These are phyloP conservation scores for Lepus oiostolus DNA, from an alignment of 2,797 vertebrate genomes.

Conservation along the genomic window DNA sequence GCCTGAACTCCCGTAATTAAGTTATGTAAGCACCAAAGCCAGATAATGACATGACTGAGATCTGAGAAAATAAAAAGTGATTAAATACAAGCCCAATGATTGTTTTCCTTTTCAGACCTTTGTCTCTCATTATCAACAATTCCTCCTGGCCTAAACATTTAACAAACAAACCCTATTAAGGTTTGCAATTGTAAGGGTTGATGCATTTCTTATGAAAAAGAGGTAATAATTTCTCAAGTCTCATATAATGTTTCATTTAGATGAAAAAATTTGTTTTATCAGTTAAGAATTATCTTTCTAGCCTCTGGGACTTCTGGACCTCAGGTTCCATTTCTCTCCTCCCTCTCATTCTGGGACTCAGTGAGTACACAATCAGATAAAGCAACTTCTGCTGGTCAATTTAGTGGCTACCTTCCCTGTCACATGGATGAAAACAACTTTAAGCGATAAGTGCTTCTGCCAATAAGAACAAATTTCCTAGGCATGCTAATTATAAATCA, in stretches of 20 bases:
- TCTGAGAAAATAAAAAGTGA: slow-evolving; percentile 74
- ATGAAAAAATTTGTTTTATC: neutral
- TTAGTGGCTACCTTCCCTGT: neutral
- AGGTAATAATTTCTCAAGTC: neutral
- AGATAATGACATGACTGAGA: slow-evolving; percentile 59
- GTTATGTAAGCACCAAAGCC: slow-evolving; percentile 57
- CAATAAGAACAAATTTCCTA: neutral
- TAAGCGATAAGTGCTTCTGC: neutral
- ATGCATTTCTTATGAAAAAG: slow-evolving; percentile 47
- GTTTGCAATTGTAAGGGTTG: neutral
- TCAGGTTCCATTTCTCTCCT: slow-evolving; percentile 5
- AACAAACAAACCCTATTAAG: slow-evolving; percentile 65
- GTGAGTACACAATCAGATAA: neutral
- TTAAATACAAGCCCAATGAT: slow-evolving; percentile 62
- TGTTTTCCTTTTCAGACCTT: slow-evolving; percentile 73
- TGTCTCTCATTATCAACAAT: slow-evolving; percentile 30
- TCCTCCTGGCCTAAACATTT: slow-evolving; percentile 55
- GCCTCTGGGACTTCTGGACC: neutral
- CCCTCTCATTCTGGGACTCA: neutral
- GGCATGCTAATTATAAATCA: neutral
- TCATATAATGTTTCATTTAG: neutral
- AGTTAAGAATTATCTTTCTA: neutral
- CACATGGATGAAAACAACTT: neutral
- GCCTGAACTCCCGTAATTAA: slow-evolving; percentile 69
- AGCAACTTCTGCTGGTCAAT: neutral